These are phyloP conservation scores for Gerosis bhagava DNA, from an alignment of 2,888 invertebrate species.

Conservation along the genomic window DNA sequence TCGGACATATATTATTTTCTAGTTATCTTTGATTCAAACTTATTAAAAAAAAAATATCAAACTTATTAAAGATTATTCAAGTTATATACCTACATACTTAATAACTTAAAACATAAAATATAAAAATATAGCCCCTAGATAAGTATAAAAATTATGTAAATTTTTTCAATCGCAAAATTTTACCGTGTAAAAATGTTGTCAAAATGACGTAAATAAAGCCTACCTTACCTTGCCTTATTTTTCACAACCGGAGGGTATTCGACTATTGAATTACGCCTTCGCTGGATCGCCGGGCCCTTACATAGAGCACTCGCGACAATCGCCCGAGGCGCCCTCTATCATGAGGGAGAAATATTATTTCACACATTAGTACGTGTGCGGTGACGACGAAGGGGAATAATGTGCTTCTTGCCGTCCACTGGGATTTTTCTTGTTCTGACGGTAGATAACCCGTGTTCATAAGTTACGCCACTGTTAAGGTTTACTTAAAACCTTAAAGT, in stretches of 20 bases:
- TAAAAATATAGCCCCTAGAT: too few species aligned
- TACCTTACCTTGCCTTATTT: slow-evolving; percentile 43
- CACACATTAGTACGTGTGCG: slow-evolving; percentile 57
- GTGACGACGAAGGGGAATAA: slow-evolving; percentile 46
- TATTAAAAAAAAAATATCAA: too few species aligned
- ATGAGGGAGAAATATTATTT: slow-evolving; percentile 60
- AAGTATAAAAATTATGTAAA: too few species aligned
- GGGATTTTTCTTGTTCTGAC: slow-evolving; percentile 33
- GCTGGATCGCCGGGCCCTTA: slow-evolving; percentile 41
- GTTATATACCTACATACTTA: too few species aligned
- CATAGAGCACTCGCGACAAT: slow-evolving; percentile 37
- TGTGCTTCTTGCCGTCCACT: slow-evolving; percentile 34
- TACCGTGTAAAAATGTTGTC: too few species aligned
- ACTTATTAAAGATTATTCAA: too few species aligned
- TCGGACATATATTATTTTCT: too few species aligned
- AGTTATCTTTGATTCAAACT: too few species aligned
- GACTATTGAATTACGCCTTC: slow-evolving; percentile 54
- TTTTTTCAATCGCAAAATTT: too few species aligned
- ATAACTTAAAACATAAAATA: too few species aligned
- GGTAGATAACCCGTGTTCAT: not conserved
- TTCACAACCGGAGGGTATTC: slow-evolving; percentile 44
- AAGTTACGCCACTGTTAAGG: too few species aligned
- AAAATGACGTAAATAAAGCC: slow-evolving; percentile 10
- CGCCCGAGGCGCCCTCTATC: slow-evolving; percentile 55
- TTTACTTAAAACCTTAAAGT: too few species aligned